These are phyloP conservation scores for Hyphantria cunea DNA, from an alignment of 1,140 invertebrate species.

Conservation along the genomic window DNA sequence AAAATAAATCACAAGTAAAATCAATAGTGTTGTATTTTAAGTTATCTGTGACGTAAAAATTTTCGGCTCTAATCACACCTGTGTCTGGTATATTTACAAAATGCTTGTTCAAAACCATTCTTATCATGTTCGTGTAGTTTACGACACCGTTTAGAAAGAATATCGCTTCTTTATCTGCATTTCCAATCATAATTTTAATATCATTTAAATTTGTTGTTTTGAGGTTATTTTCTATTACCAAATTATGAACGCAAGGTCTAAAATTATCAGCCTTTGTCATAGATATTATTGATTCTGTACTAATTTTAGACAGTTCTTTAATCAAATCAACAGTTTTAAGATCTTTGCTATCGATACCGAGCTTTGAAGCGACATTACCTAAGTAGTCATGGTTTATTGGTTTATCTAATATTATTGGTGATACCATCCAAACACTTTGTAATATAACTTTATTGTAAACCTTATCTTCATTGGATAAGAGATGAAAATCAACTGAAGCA, in stretches of 20 bases:
- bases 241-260: not conserved
- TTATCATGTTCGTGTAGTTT: not conserved
- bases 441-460: slow-evolving; percentile 30
- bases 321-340: not conserved
- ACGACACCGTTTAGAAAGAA: not conserved
- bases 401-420: not conserved
- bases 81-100: not conserved
- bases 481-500: slow-evolving; percentile 12
- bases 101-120: not conserved
- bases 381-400: slow-evolving; percentile 5
- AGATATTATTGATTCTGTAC: not conserved
- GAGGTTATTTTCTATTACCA: not conserved
- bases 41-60: not conserved
- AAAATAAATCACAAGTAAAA: not conserved
- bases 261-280: not conserved
- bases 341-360: not conserved
- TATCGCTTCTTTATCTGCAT: not conserved
- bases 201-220: slow-evolving; percentile 5
- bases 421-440: slow-evolving; percentile 20
- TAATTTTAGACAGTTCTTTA: not conserved
- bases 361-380: not conserved
- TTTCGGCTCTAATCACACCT: not conserved
- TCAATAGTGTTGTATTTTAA: not conserved
- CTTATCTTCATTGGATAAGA: slow-evolving; percentile 13
- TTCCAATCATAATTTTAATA: slow-evolving; percentile 7